A percentile compares a stretch with the other conserved stretches of the same genome.
Evolutionary conservation across 30 jellyfish, hydroid and myxozoan species (phyloP).

Genomic region (Aurelia coerulea): DNA sequence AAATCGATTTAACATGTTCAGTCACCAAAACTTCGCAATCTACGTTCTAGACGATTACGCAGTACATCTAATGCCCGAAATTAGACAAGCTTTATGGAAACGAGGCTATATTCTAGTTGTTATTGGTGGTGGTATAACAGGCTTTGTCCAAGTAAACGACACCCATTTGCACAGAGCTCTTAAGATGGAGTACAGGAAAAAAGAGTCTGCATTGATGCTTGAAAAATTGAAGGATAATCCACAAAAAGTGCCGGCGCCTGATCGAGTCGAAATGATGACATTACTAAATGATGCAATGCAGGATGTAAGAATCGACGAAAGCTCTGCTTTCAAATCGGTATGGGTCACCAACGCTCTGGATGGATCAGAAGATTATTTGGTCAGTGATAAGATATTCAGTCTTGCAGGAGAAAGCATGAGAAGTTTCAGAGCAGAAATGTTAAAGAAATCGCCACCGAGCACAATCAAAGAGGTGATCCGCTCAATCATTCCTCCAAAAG

Average conservation of each 20-base stretch:
- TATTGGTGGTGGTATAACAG: constrained; percentile 76
- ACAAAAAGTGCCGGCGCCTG: constrained; percentile 43
- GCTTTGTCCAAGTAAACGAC: constrained; percentile 54
- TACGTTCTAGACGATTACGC: constrained; percentile 72
- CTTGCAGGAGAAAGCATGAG: constrained; percentile 1
- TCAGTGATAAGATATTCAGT: constrained; percentile 2
- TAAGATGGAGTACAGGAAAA: constrained; percentile 39
- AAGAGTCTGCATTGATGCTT: constrained; percentile 58
- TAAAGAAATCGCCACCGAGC: constrained; percentile 1
- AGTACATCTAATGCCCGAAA: constrained; percentile 57
- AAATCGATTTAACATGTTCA: constrained; percentile 50
- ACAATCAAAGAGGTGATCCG: constrained; percentile 24
- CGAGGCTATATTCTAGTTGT: constrained; percentile 35
- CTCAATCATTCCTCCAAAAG: constrained; percentile 16
- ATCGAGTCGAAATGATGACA: constrained; percentile 48
- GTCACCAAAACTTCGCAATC: constrained; percentile 64
- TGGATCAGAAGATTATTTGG: constrained; percentile 70
- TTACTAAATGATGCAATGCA: constrained; percentile 41
- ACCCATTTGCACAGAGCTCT: constrained; percentile 47
- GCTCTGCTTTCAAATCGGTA: constrained; percentile 26
- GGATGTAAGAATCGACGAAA: background rate
- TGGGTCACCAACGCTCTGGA: constrained; percentile 49
- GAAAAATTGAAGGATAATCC: constrained; percentile 35
- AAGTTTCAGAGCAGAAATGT: background rate
- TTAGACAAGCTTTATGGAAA: constrained; percentile 39